Base-by-base conservation (phyloP, 2,113 vertebrate genomes). In the Aythya baeri region DNA sequence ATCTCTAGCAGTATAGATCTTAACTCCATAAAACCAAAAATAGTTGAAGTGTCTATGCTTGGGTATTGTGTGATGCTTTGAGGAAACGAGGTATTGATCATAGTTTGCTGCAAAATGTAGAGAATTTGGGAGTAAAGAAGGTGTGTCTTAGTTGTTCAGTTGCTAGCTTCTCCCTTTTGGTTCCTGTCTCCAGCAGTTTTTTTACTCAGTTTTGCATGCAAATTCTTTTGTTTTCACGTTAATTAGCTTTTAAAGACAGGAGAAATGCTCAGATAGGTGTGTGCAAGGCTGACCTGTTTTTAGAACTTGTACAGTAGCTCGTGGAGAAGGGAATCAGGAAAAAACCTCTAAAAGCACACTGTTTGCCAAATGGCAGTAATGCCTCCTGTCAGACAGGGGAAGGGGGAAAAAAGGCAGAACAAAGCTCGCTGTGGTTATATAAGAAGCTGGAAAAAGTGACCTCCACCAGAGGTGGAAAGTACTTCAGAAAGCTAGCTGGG, bases 331-430 rank as follows among this genome's bases (percentile, higher is more conserved):
- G 61, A 88, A 31, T 71, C 77, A 57, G 26, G 6, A 21, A 52
- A 26, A 67, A 46, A 79, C 31, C 44, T 15, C 23, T 36, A 59
- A 80, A 76, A 93, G 71, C 34, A 67, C 7, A 8, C 14, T 11
- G 10, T 73, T 94, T 89, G 71, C 55, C 82, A 86, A 93, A 81
- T 72, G 79, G 76, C 79, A 83, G 59, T 86, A 72, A 88, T 57
- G n/a, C 27, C 61, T 94, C 83, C 79, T 81, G 61, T 90, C 85
- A 93, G 67, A 58, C 38, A 54, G 91, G 8, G 67, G 72, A 46
- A 63, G 5, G 13, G 59, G 17, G 13, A 20, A 0, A 14, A 67
- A 46, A 61, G 55, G 27, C 78, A 13, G 55, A 44, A 52, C 58
- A 66, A 79, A 73, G 32, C 34, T 91, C 50, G 57, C 46, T 86